Base-by-base conservation (phyloP, 2,888 invertebrate species). In the Drosophila bunnanda region DNA sequence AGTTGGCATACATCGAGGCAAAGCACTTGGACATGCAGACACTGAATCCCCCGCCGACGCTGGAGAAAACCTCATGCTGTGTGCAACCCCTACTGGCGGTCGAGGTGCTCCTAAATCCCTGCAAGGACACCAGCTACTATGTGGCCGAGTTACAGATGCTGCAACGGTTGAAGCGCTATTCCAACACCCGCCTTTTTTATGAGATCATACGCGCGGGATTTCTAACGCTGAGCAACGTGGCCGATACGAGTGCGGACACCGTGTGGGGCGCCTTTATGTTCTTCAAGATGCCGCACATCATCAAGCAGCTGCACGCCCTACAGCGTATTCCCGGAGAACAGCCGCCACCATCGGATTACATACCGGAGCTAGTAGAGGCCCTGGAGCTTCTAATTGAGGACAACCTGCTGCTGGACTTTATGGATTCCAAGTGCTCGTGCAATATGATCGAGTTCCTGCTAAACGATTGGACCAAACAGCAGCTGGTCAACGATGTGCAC, bases 251-350 rank as follows among this genome's bases (percentile, higher is more conserved):
- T 10, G 96, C 96, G 80, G 98, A 98, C 88, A 96, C 97, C 6
- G 95, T 97, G 85, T 98, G 98, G 98, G 97, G 97, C 15, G 98
- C 98, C 12, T 98, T 98, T 90, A 97, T 97, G 0, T 98, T 98
- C 90, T 94, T 98, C 10, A 98, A 98, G 93, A 95, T 98, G 56
- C 97, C 97, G 0, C 95, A 96, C 87, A 95, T 97, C 52, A 93
- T 98, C 50, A 95, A 95, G 65, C 95, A 95, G 76, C 91, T 96
- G 48, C 95, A 96, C 79, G 93, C 93, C 38, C 91, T 93, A 44
- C 94, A 94, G 55, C 62, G 74, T 57, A 75, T 83, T 38, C 77
- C 89, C 4, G 84, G 83, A 0, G 90, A 91, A 7, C 90, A 82
- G 74, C 66, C 80, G 4, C 75, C 89, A 0, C 71, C 83, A 0